phyloP scores from a whole-genome alignment of 2,888 invertebrate species.

The Clivina fossor region DNA sequence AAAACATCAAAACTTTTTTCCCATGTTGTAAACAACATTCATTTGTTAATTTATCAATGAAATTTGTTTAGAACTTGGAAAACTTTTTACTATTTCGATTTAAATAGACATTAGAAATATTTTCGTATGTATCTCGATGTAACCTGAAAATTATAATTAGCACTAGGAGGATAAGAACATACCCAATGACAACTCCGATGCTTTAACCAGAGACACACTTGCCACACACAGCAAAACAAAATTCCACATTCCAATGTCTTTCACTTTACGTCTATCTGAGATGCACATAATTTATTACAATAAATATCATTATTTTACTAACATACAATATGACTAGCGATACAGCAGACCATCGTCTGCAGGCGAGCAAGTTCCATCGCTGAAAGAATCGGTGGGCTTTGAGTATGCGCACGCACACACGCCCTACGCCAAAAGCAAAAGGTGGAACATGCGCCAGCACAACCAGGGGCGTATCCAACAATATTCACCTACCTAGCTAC shows the following conservation, averaged over 20 bases:
- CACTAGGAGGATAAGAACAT: constrained; percentile 28
- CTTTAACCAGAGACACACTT: constrained; percentile 25
- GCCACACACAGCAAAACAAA: constrained; percentile 31
- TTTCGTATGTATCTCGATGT: constrained; percentile 16
- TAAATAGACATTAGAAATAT: background rate
- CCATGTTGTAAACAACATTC: constrained; percentile 38
- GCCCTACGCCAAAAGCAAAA: constrained; percentile 34
- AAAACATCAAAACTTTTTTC: constrained; percentile 37
- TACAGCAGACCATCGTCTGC: constrained; percentile 31
- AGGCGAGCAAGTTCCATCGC: constrained; percentile 28
- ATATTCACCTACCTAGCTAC: constrained; percentile 4
- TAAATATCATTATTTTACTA: constrained; percentile 32
- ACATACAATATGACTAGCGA: constrained; percentile 33
- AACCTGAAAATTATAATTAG: constrained; percentile 30
- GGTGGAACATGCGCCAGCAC: constrained; percentile 19
- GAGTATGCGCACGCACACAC: constrained; percentile 30
- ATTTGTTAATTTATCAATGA: constrained; percentile 37
- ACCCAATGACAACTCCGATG: constrained; percentile 32
- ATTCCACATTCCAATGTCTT: constrained; percentile 32
- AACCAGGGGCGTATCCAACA: constrained; percentile 20
- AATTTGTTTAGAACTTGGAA: constrained; percentile 34
- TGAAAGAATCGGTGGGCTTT: constrained; percentile 27
- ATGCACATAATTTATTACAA: constrained; percentile 30
- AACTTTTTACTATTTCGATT: background rate
- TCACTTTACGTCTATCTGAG: constrained; percentile 28